These are phyloP conservation scores for Tangachromis dhanisi DNA, from an alignment of 2,113 vertebrate genomes.

Conservation along the genomic window DNA sequence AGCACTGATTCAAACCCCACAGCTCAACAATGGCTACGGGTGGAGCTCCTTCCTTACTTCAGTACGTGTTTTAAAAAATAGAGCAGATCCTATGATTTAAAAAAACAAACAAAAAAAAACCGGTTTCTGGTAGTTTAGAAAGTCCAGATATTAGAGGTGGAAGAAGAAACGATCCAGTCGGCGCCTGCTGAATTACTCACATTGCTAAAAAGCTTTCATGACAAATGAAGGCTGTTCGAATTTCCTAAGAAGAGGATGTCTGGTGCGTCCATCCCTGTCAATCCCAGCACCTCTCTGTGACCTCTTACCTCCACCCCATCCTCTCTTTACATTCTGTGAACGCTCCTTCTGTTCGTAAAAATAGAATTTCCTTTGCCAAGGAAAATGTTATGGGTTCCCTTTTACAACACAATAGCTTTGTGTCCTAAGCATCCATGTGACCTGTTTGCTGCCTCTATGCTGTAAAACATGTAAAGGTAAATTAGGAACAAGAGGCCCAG, in stretches of 20 bases:
- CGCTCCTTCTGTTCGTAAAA: slow-evolving; percentile 36
- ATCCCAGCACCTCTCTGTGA: background rate
- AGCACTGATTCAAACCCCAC: slow-evolving; percentile 54
- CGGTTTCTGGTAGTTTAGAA: background rate
- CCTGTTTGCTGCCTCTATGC: slow-evolving; percentile 12
- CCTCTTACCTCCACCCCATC: background rate
- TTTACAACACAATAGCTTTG: slow-evolving; percentile 48
- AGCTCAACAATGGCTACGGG: slow-evolving; percentile 56
- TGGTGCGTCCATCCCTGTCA: slow-evolving; percentile 11
- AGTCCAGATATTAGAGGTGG: background rate
- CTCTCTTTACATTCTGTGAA: slow-evolving; percentile 13
- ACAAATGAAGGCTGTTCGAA: slow-evolving; percentile 29
- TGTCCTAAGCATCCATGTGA: slow-evolving; percentile 12
- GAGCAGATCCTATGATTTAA: background rate
- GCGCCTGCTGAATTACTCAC: background rate
- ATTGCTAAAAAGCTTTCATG: slow-evolving; percentile 30
- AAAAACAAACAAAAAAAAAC: background rate
- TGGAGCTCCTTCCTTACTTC: slow-evolving; percentile 55
- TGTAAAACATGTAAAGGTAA: slow-evolving; percentile 59
- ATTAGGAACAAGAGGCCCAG: slow-evolving; percentile 47
- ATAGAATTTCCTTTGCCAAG: slow-evolving; percentile 51
- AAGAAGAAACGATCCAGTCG: background rate
- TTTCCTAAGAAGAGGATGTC: slow-evolving; percentile 4
- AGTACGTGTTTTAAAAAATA: slow-evolving; percentile 46
- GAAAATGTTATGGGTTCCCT: slow-evolving; percentile 53